A percentile compares a stretch with the other conserved stretches of the same genome.
Conservation (phyloP, 2,113 vertebrate species). For the Ailurus styani region DNA sequence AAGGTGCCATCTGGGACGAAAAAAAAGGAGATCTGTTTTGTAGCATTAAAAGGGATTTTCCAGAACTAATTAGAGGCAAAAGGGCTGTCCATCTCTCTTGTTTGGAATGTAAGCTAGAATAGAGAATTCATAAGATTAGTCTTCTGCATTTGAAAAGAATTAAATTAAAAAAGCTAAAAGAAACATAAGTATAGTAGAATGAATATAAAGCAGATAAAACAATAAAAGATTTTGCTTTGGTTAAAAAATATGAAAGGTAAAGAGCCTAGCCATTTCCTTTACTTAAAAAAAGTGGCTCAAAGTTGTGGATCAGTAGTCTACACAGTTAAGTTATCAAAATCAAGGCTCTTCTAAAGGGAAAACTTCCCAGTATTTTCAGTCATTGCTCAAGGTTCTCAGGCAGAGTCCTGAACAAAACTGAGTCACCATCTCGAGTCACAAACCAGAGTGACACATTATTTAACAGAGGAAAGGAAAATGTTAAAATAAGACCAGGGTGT, state of each 20-base stretch:
- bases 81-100: not conserved
- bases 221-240: not conserved
- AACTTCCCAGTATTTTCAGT: not conserved
- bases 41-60: not conserved
- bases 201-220: not conserved
- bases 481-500: not conserved
- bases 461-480: slow-evolving; percentile 53
- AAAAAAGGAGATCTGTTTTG: not conserved
- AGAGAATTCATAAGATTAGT: not conserved
- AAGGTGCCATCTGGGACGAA: not conserved
- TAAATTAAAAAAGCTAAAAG: not conserved
- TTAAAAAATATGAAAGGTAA: not conserved
- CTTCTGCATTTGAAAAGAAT: not conserved
- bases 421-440: slow-evolving; percentile 35
- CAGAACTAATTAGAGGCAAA: slow-evolving; percentile 36
- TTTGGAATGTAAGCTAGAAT: not conserved
- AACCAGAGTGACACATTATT: slow-evolving; percentile 40
- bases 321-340: not conserved
- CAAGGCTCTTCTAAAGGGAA: not conserved
- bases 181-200: not conserved
- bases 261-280: not conserved
- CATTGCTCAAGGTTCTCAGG: not conserved
- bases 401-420: not conserved
- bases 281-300: not conserved
- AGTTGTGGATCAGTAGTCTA: not conserved